phyloP scores from a whole-genome alignment of 2,888 invertebrate genomes.

The Drosophila mercatorum region DNA sequence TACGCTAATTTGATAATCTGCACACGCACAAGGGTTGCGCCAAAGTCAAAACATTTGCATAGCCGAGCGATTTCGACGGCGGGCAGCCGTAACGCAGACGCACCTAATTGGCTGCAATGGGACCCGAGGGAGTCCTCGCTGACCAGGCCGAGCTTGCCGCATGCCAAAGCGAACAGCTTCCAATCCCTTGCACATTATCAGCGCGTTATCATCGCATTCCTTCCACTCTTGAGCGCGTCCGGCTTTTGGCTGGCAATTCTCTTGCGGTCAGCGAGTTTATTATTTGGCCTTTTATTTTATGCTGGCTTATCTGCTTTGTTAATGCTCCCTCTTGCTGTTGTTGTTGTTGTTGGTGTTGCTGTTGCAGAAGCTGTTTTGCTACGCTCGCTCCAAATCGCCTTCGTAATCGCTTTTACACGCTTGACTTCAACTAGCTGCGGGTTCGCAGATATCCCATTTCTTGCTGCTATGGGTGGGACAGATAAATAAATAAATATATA shows the following conservation, averaged over 20 bases:
- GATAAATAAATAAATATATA: conserved; percentile 38
- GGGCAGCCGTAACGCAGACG: conserved; percentile 47
- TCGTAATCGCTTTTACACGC: conserved; percentile 83
- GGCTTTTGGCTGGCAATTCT: conserved; percentile 23
- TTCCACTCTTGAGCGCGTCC: conserved; percentile 59
- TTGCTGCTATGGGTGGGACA: conserved; percentile 18
- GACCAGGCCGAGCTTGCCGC: conserved; percentile 30
- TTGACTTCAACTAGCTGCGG: conserved; percentile 79
- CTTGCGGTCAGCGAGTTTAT: conserved; percentile 79
- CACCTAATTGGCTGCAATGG: conserved; percentile 85
- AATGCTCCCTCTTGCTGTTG: conserved; percentile 30
- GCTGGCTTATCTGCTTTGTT: conserved; percentile 65
- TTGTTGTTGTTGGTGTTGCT: conserved; percentile 24
- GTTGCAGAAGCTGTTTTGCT: conserved; percentile 62
- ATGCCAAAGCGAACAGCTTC: conserved; percentile 20
- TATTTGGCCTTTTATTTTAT: conserved; percentile 78
- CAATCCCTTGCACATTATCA: conserved; percentile 64
- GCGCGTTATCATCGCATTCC: conserved; percentile 76
- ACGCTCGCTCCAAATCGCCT: conserved; percentile 50
- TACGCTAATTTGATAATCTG: conserved; percentile 81
- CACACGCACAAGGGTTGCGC: conserved; percentile 71
- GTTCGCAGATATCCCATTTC: conserved; percentile 42
- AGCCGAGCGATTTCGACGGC: conserved; percentile 62
- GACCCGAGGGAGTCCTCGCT: conserved; percentile 81
- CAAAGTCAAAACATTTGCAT: conserved; percentile 78